These are phyloP conservation scores for Rugalucina vietnamica DNA, from an alignment of 2,888 invertebrate species.

Conservation along the genomic window DNA sequence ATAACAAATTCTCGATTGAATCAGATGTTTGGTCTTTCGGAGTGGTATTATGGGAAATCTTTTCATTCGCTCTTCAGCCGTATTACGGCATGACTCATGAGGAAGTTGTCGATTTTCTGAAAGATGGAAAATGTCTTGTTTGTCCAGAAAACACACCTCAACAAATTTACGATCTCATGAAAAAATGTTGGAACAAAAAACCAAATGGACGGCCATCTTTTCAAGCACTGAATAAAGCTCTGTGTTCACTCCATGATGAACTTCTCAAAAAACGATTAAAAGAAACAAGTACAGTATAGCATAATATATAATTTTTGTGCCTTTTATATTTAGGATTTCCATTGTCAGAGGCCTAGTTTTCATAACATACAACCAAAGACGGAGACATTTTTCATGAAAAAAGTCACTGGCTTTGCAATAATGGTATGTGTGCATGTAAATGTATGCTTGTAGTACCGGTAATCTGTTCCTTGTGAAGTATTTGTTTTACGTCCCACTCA, in stretches of 20 bases:
- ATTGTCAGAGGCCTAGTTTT: neutral
- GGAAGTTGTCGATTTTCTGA: constrained; percentile 96
- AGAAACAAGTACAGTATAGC: constrained; percentile 41
- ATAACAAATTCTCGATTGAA: constrained; percentile 97
- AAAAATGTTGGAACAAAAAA: constrained; percentile 95
- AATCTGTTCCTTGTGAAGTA: no score
- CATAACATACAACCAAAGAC: neutral
- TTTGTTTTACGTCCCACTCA: no score
- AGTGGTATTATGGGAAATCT: constrained; percentile 98
- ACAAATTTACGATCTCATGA: constrained; percentile 94
- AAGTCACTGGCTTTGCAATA: no score
- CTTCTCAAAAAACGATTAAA: constrained; percentile 61
- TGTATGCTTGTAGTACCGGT: no score
- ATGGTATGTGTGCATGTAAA: no score
- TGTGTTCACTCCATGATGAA: constrained; percentile 85
- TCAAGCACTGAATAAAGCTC: constrained; percentile 85
- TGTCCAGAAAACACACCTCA: constrained; percentile 95
- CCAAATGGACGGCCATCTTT: constrained; percentile 94
- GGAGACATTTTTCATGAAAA: no score
- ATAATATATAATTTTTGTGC: neutral
- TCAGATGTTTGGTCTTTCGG: constrained; percentile 99
- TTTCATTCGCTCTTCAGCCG: constrained; percentile 97
- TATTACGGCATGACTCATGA: constrained; percentile 99
- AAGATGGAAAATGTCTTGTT: constrained; percentile 95
- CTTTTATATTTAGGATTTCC: neutral